Evolutionary conservation across 2,797 vertebrate genomes (phyloP).

Genomic region (Chelidonichthys spinosus): DNA sequence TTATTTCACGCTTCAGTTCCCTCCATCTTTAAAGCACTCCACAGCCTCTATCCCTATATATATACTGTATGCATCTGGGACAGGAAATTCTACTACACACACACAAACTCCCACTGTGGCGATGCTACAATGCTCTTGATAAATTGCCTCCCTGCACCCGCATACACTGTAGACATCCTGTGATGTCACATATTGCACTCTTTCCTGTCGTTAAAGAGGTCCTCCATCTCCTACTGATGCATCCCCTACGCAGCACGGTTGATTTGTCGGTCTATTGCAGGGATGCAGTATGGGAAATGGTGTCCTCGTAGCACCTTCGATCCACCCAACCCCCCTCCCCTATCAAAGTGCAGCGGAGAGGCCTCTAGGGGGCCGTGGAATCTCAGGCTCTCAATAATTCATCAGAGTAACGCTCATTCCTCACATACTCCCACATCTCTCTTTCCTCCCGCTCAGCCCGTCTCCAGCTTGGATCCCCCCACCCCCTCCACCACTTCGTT

Average conservation of each 20-base stretch:
- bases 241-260: constrained; percentile 19
- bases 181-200: constrained; percentile 40
- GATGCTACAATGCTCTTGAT: constrained; percentile 19
- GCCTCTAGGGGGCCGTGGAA: constrained; percentile 72
- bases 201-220: constrained; percentile 47
- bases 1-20: constrained; percentile 56
- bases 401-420: constrained; percentile 73
- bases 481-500: constrained; percentile 1
- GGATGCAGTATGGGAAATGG: constrained; percentile 54
- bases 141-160: constrained; percentile 26
- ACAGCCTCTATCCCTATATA: constrained; percentile 33
- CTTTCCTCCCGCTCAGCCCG: constrained; percentile 50
- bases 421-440: constrained; percentile 69
- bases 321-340: constrained; percentile 44
- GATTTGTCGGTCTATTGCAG: constrained; percentile 40
- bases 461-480: constrained; percentile 34
- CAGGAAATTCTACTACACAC: constrained; percentile 4
- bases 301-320: constrained; percentile 56
- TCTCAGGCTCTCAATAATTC: constrained; percentile 83
- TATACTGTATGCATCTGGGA: constrained; percentile 15
- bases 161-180: constrained; percentile 20
- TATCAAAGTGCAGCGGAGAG: constrained; percentile 59
- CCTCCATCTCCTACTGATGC: constrained; percentile 34
- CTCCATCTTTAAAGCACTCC: constrained; percentile 26
- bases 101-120: not conserved